Conservation (phyloP, 1,140 invertebrate species). For the Olivierus martensii region DNA sequence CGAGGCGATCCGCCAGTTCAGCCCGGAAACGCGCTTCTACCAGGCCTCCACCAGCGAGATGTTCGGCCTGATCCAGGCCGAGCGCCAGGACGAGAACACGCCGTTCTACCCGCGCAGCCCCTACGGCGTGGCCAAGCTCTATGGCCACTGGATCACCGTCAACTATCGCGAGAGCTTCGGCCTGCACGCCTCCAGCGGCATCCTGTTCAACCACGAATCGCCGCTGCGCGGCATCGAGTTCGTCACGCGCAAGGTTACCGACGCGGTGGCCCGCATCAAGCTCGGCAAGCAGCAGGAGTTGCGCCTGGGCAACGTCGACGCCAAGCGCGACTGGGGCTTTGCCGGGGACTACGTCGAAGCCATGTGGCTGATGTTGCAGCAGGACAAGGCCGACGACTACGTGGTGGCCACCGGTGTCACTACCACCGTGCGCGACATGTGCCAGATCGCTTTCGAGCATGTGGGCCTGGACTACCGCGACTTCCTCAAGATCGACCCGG, state of each 20-base stretch:
- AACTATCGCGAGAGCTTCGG: neutral
- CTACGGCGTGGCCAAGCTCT: neutral
- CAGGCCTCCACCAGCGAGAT: neutral
- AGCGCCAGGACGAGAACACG: neutral
- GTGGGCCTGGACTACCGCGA: neutral
- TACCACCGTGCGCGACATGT: neutral
- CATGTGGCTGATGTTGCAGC: slow-evolving; percentile 2
- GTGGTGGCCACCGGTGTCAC: neutral
- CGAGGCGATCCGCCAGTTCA: neutral
- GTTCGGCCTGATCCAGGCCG: neutral
- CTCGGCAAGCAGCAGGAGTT: neutral
- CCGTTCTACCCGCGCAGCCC: neutral
- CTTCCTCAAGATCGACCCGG: neutral
- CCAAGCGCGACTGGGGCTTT: neutral
- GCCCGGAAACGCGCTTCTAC: neutral
- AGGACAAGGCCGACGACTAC: neutral
- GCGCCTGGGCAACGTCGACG: neutral
- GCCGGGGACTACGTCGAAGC: neutral
- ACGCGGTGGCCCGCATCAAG: neutral
- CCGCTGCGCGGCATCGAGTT: neutral
- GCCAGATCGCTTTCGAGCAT: neutral
- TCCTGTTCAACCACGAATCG: neutral
- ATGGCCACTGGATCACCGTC: neutral
- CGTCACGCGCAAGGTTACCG: neutral
- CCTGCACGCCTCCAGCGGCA: neutral